Evolutionary conservation across 1,140 invertebrate species (phyloP), one percentile per base, ranked within the genome.

Genomic region (Aphelenchoides avenae): DNA sequence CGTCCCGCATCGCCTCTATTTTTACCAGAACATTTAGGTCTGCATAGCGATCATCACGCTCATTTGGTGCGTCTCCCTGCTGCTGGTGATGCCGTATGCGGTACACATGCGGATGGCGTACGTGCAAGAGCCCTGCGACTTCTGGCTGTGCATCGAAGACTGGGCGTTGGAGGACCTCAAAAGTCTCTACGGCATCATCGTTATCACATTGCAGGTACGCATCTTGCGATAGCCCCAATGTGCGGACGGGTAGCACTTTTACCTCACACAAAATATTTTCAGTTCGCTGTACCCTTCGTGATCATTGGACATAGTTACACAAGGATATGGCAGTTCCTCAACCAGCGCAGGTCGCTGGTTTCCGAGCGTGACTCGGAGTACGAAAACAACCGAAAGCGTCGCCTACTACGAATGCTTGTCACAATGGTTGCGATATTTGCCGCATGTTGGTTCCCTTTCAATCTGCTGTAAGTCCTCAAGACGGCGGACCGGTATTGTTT

Each of bases 361-460:
- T 18, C 48, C 4, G 30, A 51, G 51, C 22, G 24, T 22, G 37
- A 58, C 36, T 57, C 24, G 13, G 47, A 67, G 15, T 41, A 37
- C 5, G 54, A 69, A 54, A 44, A 59, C 36, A 36, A 66, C 55
- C 33, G 67, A 4, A 62, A 47, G 43, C 49, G 42, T 4, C 65
- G 65, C 20, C 52, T 73, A 15, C 49, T 73, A 13, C 48, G 88
- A 59, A 98, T 97, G 93, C 81, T 97, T 7, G 92, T 96, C 62
- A 86, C 88, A 0, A 97, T 97, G 92, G 92, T 96, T 0, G 84
- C 85, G 0, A 89, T 96, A 30, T 98, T 97, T 78, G 87, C 89
- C 0, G 81, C 88, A 0, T 94, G 88, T n/a, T 97, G 89, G 42
- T 79, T 89, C 44, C 89, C 87, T 22, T 68, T 73, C 31, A 73